phyloP scores from a whole-genome alignment of 1,140 invertebrate species.

The Agrypnia vestita region DNA sequence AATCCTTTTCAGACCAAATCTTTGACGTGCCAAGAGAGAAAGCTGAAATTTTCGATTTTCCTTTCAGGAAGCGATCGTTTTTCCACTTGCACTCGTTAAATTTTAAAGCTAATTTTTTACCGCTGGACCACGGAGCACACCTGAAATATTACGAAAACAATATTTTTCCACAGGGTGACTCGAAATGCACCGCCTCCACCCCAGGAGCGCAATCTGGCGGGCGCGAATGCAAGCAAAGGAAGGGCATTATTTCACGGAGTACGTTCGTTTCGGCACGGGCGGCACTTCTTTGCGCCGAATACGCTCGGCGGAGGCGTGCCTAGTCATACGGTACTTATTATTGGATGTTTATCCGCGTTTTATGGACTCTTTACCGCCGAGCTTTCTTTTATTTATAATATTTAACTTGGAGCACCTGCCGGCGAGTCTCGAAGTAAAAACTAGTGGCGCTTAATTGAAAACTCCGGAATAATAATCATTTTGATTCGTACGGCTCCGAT shows the following conservation, averaged over 20 bases:
- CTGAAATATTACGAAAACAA: conserved; percentile 26
- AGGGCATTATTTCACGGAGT: conserved; percentile 38
- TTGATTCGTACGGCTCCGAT: conserved; percentile 11
- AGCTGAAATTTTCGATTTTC: no score
- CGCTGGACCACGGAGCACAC: no score
- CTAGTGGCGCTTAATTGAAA: conserved; percentile 43
- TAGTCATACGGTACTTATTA: conserved; percentile 48
- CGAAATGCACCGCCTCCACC: conserved; percentile 30
- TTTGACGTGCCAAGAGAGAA: no score
- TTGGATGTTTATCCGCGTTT: conserved; percentile 45
- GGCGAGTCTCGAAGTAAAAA: conserved; percentile 43
- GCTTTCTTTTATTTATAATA: conserved; percentile 28
- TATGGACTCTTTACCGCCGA: conserved; percentile 52
- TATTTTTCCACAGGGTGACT: not conserved
- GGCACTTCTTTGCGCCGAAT: conserved; percentile 48
- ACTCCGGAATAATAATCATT: conserved; percentile 22
- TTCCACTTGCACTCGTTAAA: no score
- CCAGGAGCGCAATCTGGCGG: conserved; percentile 27
- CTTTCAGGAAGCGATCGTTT: no score
- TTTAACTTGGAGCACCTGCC: conserved; percentile 56
- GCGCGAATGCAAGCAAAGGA: conserved; percentile 22
- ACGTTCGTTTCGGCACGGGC: conserved; percentile 54
- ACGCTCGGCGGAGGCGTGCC: conserved; percentile 42
- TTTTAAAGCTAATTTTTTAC: no score
- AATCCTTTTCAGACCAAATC: no score